A percentile compares a stretch with the other conserved stretches of the same genome.
Conservation (phyloP, 92 coral and sea anemone genomes). For the Bergia sp. region DNA sequence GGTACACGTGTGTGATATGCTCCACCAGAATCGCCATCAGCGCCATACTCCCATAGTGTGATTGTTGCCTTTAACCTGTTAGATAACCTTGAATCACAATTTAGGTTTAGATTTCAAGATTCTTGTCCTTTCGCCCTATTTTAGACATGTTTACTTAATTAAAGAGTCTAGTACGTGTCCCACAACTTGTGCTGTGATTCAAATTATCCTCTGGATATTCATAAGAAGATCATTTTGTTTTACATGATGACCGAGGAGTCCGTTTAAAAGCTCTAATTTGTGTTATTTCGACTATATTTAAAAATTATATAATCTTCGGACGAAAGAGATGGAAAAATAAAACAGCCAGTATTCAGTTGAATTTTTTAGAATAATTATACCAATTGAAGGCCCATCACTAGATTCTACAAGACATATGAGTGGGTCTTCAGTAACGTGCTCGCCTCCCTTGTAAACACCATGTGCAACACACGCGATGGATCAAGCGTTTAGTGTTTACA, state of each 20-base stretch:
- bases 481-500: background rate
- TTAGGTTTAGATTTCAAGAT: background rate
- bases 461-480: background rate
- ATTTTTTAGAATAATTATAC: too few relatives aligned
- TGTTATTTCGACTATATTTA: too few relatives aligned
- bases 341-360: background rate
- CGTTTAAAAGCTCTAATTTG: background rate
- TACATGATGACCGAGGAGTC: background rate
- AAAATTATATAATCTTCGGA: too few relatives aligned
- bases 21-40: background rate
- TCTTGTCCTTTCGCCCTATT: background rate
- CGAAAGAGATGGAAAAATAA: too few relatives aligned
- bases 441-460: background rate
- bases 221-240: too few relatives aligned
- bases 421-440: background rate
- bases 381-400: background rate
- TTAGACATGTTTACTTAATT: background rate
- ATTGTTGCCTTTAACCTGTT: background rate
- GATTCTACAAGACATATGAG: background rate
- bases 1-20: background rate
- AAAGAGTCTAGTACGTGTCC: background rate
- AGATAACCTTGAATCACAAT: too few relatives aligned
- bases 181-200: background rate
- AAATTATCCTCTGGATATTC: background rate
- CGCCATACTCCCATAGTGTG: background rate